Base-by-base conservation (phyloP, 2,797 vertebrate genomes). In the Setipinna tenuifilis region DNA sequence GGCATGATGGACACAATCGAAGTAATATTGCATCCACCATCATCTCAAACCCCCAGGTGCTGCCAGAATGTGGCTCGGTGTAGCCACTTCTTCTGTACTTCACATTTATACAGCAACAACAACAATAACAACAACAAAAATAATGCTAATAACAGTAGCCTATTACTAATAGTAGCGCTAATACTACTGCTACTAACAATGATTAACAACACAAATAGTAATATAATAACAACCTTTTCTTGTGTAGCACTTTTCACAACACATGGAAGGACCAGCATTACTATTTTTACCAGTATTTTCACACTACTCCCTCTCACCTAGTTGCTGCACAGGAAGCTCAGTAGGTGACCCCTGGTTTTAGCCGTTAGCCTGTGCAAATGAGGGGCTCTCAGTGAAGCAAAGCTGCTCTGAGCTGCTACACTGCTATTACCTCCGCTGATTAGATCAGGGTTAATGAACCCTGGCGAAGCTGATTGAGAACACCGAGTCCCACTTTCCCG, bases 401-500 rank as follows among this genome's bases (percentile, higher is more conserved):
- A 16, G 28, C 68, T 75, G 28, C 16, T 17, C 28, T 75, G 68
- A 35, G 31, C 68, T 35, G 71, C 19, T 78, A 21, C 35, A 59
- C 57, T 61, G 48, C 82, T 28, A 82, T 82, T 58, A 82, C 54
- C 65, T 84, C 54, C 44, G 25, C 44, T 86, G 46, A 85, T 87
- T 82, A 58, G n/a, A 75, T 82, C 80, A 83, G 62, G 83, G 65
- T 46, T 85, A 86, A 86, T 88, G 75, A 86, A 61, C 80, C 65
- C 61, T 71, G 86, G 80, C 86, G 54, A 41, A 78, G 75, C 83
- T 44, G 35, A 6, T 50, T 58, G 25, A 58, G 46, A 82, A 82
- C 81, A 82, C 81, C 1, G 61, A 62, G 61, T 84, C 41, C 16
- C 62, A 4, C 83, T 54, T 41, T n/a, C n/a, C n/a, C n/a, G 62